Evolutionary conservation across 2,888 invertebrate genomes (phyloP).

Genomic region (Xestia rhomboidea): DNA sequence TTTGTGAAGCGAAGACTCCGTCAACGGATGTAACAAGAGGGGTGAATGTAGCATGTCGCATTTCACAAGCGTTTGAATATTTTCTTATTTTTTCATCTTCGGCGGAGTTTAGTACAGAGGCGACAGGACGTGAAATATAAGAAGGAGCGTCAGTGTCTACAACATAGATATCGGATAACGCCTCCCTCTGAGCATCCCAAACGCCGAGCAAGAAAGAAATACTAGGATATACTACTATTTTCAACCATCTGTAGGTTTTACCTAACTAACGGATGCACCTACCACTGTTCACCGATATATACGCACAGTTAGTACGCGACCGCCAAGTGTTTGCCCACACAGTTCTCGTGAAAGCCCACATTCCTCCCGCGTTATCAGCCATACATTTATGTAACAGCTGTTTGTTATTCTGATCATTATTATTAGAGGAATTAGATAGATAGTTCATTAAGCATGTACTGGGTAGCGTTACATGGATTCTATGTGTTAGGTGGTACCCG

Average conservation of each 20-base stretch:
- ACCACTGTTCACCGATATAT: slow-evolving; percentile 40
- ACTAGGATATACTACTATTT: not conserved
- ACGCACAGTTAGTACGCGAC: slow-evolving; percentile 47
- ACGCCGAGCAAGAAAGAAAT: no score
- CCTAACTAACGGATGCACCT: slow-evolving; percentile 8
- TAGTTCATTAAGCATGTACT: slow-evolving; percentile 63
- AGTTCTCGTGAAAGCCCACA: slow-evolving; percentile 63
- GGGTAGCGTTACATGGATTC: slow-evolving; percentile 17
- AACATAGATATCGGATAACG: no score
- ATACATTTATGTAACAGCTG: slow-evolving; percentile 63
- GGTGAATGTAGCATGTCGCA: no score
- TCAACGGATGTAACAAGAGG: no score
- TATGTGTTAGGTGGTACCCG: slow-evolving; percentile 8
- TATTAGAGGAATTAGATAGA: slow-evolving; percentile 67
- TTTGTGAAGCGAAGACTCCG: no score
- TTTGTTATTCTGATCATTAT: slow-evolving; percentile 66
- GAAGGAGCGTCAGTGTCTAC: no score
- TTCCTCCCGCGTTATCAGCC: slow-evolving; percentile 60
- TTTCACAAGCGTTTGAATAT: no score
- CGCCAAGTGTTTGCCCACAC: slow-evolving; percentile 65
- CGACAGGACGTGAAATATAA: no score
- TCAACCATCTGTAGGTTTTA: not conserved
- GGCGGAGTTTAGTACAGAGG: no score
- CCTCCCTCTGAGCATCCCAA: no score
- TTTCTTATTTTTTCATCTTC: no score